Percentiles rank a stretch among this genome's conserved stretches.
Evolutionary conservation across 2,113 vertebrate species (phyloP).

Genomic region (Nymphicus hollandicus): DNA sequence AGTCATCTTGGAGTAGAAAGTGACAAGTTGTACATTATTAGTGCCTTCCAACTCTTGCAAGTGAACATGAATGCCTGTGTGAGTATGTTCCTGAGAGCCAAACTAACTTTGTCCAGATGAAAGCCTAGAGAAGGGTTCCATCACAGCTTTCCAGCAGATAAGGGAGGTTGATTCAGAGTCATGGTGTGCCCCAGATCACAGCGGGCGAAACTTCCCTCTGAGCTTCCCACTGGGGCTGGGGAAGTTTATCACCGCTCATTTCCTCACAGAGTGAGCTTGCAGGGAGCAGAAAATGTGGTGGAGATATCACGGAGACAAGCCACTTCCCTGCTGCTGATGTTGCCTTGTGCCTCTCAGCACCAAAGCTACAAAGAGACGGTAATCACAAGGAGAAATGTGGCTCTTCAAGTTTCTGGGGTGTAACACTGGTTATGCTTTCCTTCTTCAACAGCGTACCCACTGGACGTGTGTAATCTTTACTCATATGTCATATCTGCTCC

Average conservation of each 20-base stretch:
- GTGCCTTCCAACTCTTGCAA: conserved; percentile 63
- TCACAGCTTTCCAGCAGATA: neutral
- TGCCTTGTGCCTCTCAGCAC: neutral
- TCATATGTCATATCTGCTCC: neutral
- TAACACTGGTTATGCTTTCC: neutral
- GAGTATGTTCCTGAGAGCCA: conserved; percentile 48
- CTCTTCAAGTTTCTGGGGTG: neutral
- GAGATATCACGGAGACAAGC: neutral
- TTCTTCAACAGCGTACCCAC: neutral
- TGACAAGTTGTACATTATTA: conserved; percentile 35
- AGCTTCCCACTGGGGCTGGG: neutral
- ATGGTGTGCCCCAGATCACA: neutral
- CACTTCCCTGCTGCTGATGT: neutral
- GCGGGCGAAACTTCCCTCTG: neutral
- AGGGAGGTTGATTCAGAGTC: neutral
- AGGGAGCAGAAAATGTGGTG: neutral
- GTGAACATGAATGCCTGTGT: conserved; percentile 65
- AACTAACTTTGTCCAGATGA: neutral
- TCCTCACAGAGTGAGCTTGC: neutral
- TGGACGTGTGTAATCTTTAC: neutral
- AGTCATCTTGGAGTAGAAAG: neutral
- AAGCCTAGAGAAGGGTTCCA: neutral
- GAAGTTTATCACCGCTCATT: neutral
- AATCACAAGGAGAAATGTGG: neutral
- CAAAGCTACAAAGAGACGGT: neutral